Evolutionary conservation across 2,797 vertebrate genomes (phyloP), one percentile per base, ranked within the genome.

Genomic region (Xenops minutus): DNA sequence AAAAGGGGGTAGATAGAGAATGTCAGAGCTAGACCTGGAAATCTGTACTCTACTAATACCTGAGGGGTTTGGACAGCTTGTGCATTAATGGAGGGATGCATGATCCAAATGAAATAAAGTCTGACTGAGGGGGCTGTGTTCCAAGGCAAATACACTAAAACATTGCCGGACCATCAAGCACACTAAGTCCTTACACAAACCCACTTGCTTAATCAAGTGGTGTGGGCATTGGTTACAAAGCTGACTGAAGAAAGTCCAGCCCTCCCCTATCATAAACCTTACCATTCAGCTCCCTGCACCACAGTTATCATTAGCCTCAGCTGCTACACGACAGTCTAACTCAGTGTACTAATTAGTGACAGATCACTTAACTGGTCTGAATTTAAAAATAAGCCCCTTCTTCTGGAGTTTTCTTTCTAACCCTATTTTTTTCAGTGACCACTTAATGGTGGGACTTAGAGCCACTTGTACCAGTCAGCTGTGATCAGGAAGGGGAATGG

Each of bases 111-210:
- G 15, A 93, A 92, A 75, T 54, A 62, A 78, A 84, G 71, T 61
- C 48, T 87, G 66, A 88, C 51, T 13, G 27, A 73, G 32, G 24
- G 12, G 29, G 32, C 36, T 63, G 8, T 9, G 8, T 76, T 96
- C 82, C 95, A 93, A 89, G 48, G 52, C 81, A 95, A 93, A 96
- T 30, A 88, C 44, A 76, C 37, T 52, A 85, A 41, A 34, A 55
- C 59, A 44, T 23, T 90, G 52, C 59, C 49, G 41, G 85, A 91
- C 71, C 24, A 71, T 71, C 7, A 20, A 1, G 9, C 15, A 92
- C 51, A 43, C 74, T 43, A 37, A 36, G 55, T 37, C 48, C 82
- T 82, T 56, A 88, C 21, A 73, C 0, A 3, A 94, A 86, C 64
- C 56, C 66, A 43, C 26, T 88, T 44, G 46, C 37, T 78, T 76